Base-by-base conservation (phyloP, 2,113 vertebrate genomes). In the Alosa alosa region DNA sequence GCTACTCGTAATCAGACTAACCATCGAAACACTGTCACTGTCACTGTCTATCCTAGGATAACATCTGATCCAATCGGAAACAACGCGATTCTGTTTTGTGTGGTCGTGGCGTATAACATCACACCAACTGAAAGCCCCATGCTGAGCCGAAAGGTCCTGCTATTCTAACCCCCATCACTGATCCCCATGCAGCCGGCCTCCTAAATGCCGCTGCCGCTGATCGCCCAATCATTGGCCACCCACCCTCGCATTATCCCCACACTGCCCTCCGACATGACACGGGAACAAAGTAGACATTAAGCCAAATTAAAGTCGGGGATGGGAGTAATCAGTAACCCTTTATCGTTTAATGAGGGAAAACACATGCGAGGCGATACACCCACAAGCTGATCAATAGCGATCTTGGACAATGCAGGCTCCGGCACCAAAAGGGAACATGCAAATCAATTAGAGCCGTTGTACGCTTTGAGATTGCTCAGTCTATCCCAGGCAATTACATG, bases 271-370 rank as follows among this genome's bases (percentile, higher is more conserved):
- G 96, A 97, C 98, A 97, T 97, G 97, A 98, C 97, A 98, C 95
- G 96, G 96, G 97, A 97, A 99, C 98, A 99, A 99, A 99, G 98
- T 97, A 96, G 97, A 98, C 97, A 99, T 99, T 99, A 99, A 96
- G 96, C 96, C 96, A 97, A 97, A 99, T 99, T 99, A 99, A 98
- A 97, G 96, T 96, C 95, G 90, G 93, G 96, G 97, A 98, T 96
- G 96, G 96, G 96, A 97, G 98, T 98, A 97, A 99, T 99, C 98
- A 99, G 98, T 96, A 97, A 96, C 96, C 97, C 97, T 98, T 99
- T 99, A 99, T 99, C 97, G 95, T 94, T 96, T 98, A 99, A 99
- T 99, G 98, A 99, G 98, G 97, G 96, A 95, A 98, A 99, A 99
- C 97, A 98, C 98, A 99, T 99, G 98, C 97, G 96, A 95, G 95